A percentile compares a stretch with the other conserved stretches of the same genome.
These are phyloP conservation scores for Echinometra lucunter DNA, from an alignment of 53 echinoderm and acorn worm genomes.

Conservation along the genomic window DNA sequence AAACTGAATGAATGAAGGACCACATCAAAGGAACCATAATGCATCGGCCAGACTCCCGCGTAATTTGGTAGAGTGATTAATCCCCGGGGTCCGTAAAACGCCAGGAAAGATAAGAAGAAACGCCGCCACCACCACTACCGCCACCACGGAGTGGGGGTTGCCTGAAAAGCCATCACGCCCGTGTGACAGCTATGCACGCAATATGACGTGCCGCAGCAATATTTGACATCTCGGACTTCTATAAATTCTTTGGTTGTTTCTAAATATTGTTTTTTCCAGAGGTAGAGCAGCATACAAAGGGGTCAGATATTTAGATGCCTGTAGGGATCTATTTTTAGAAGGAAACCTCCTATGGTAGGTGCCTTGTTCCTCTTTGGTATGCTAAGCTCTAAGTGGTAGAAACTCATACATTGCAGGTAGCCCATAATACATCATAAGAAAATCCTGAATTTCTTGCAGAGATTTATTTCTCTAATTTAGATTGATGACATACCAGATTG, in stretches of 20 bases:
- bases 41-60: not conserved
- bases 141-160: not conserved
- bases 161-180: constrained; percentile 40
- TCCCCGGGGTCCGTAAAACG: constrained; percentile 13
- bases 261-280: constrained; percentile 25
- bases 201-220: constrained; percentile 2
- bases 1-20: not conserved
- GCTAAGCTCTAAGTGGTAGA: not conserved
- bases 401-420: not conserved
- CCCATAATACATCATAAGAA: not conserved
- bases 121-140: too few relatives aligned
- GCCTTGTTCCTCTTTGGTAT: not conserved
- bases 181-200: not conserved
- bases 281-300: not conserved
- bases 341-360: not conserved
- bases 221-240: not conserved
- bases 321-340: not conserved
- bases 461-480: not conserved
- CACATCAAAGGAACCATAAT: constrained; percentile 51
- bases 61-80: constrained; percentile 45
- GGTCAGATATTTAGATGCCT: constrained; percentile 32
- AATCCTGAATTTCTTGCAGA: too few relatives aligned
- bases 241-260: constrained; percentile 1
- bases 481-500: not conserved
- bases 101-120: constrained; percentile 2